A percentile compares a stretch with the other conserved stretches of the same genome.
Conservation (phyloP, 2,113 vertebrate genomes). For the human region GRCh38 chr1:173803001-173803500, state of each 20-base stretch:
- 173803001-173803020: constrained; percentile 89
- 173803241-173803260: constrained; percentile 92
- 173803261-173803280: constrained; percentile 92
- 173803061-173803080: constrained; percentile 90
- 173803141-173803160: constrained; percentile 91
- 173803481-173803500: constrained; percentile 77
- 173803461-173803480: constrained; percentile 80
- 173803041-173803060: constrained; percentile 95
- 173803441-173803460: constrained; percentile 93
- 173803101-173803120: constrained; percentile 83
- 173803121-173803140: constrained; percentile 91
- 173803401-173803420: constrained; percentile 84
- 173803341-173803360: constrained; percentile 84
- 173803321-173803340: constrained; percentile 93
- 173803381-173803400: constrained; percentile 92
- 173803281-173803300: constrained; percentile 87
- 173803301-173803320: constrained; percentile 94
- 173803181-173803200: constrained; percentile 83
- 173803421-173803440: constrained; percentile 88
- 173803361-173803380: constrained; percentile 89
- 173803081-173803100: constrained; percentile 89
- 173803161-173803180: constrained; percentile 89
- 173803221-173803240: constrained; percentile 76
- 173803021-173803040: constrained; percentile 91
- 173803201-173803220: constrained; percentile 90